Base-by-base conservation (phyloP, 2,113 vertebrate genomes). In the Psettodes erumei region DNA sequence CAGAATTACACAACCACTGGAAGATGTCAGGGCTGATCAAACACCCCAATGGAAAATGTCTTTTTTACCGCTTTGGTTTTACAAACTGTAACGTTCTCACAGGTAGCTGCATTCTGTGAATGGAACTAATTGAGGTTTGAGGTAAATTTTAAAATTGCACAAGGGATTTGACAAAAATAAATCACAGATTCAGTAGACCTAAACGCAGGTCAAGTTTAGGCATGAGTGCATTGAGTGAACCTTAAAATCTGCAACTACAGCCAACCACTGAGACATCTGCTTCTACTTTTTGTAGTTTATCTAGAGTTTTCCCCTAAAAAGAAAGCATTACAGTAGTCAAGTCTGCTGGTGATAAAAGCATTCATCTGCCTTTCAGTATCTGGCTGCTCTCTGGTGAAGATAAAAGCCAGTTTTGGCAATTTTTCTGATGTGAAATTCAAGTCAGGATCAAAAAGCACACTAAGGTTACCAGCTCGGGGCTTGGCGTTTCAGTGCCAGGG, bases 341-440 rank as follows among this genome's bases (percentile, higher is more conserved):
- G 66, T 56, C 65, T 75, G 75, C 60, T 76, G 60, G 59, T 67
- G 75, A 86, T 86, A 68, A 82, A 88, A 84, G 75, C 74, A 51
- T 68, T 63, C 55, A 42, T 77, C 64, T 80, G 78, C 40, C 69
- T 80, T 48, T 79, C 75, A 71, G 73, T 74, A 59, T 75, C 76
- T 71, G 80, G 76, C 74, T 56, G 23, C 15, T 51, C 43, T 56
- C 69, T 53, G 67, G 61, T 72, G 69, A 73, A 74, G 64, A 83
- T 81, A 87, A 83, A 85, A 87, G 68, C 19, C 59, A 27, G 63
- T 85, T 87, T 77, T 77, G 80, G 77, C 64, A 75, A 82, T 81
- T 87, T 86, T 81, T 81, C 63, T 89, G 68, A 82, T 75, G 68
- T 89, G 80, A 87, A 89, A 86, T 62, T 75, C 73, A 23, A 80